Conservation (phyloP, 2,797 vertebrate species). For the Crenuchus spilurus region DNA sequence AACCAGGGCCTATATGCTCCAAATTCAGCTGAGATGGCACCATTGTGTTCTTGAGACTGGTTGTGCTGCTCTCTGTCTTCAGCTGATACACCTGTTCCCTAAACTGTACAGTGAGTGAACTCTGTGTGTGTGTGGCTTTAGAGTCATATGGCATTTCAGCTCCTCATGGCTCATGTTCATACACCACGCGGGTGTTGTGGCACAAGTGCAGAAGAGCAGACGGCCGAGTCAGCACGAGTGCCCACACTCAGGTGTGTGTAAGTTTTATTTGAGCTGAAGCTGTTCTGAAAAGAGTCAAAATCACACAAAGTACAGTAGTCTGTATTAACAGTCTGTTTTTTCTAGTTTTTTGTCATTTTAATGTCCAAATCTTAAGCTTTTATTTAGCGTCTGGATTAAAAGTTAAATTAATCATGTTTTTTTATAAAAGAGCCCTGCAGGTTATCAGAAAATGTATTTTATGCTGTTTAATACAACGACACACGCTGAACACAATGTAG, state of each 20-base stretch:
- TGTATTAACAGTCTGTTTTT: no score
- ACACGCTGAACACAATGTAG: no score
- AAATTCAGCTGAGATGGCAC: neutral
- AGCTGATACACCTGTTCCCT: conserved; percentile 8
- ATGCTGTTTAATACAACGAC: no score
- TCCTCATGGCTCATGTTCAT: conserved; percentile 45
- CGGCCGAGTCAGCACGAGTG: conserved; percentile 35
- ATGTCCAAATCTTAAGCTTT: no score
- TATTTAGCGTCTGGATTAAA: no score
- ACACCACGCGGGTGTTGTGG: conserved; percentile 31
- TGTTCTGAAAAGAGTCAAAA: no score
- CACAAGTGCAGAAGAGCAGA: conserved; percentile 44
- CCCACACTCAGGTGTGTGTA: neutral
- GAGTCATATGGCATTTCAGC: conserved; percentile 49
- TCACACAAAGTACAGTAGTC: no score
- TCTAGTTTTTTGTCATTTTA: no score
- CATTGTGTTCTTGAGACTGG: neutral
- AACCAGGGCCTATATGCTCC: neutral
- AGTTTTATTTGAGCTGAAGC: no score
- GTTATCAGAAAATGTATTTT: no score
- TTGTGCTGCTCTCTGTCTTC: neutral
- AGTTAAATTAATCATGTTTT: no score
- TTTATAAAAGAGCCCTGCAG: no score
- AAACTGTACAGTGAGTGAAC: conserved; percentile 12
- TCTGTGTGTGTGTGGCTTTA: conserved; percentile 28